Conservation (phyloP, 2,113 vertebrate species). For the Nanorana parkeri region DNA sequence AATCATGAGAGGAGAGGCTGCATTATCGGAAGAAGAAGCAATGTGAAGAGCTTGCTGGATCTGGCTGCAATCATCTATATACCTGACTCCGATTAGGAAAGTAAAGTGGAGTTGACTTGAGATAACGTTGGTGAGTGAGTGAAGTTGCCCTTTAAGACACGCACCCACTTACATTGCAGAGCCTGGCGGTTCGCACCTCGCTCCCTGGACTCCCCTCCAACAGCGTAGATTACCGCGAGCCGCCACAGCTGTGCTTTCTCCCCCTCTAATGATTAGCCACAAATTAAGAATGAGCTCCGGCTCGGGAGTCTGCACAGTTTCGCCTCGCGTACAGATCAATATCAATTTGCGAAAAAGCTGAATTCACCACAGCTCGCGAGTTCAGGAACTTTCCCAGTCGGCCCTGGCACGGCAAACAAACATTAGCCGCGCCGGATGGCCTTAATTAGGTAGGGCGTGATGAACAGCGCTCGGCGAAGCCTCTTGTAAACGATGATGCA, state of each 20-base stretch:
- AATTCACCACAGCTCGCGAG: background rate
- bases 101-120: too few relatives aligned
- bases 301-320: background rate
- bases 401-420: conserved; percentile 23
- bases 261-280: conserved; percentile 36
- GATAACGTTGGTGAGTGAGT: too few relatives aligned
- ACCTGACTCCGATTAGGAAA: too few relatives aligned
- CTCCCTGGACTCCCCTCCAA: background rate
- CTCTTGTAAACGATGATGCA: conserved; percentile 30
- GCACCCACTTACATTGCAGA: too few relatives aligned
- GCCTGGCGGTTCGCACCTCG: too few relatives aligned
- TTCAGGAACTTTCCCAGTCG: background rate
- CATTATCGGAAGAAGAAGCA: too few relatives aligned
- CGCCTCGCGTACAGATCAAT: conserved; percentile 43
- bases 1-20: too few relatives aligned
- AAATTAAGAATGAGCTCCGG: conserved; percentile 13
- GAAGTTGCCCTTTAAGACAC: background rate
- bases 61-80: background rate
- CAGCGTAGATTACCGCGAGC: background rate
- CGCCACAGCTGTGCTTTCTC: conserved; percentile 9
- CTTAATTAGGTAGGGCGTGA: conserved; percentile 31
- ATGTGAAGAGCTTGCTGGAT: background rate
- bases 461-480: background rate
- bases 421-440: background rate
- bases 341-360: conserved; percentile 32